phyloP scores from a whole-genome alignment of 2,888 invertebrate species.

The Lasioglossum oenotherae region DNA sequence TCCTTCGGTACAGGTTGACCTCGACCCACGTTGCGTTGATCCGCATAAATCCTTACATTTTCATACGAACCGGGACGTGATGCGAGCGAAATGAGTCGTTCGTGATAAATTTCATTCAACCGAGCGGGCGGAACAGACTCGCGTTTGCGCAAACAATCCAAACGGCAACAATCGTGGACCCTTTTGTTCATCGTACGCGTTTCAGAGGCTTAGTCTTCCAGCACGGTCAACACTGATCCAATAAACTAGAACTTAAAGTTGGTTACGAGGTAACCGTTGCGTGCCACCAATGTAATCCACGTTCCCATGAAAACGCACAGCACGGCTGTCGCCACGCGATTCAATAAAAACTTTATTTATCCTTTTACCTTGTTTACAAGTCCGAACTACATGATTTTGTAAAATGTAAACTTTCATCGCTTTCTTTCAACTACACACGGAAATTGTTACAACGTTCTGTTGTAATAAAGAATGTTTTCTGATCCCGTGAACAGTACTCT shows the following conservation, averaged over 20 bases:
- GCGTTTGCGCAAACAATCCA: neutral
- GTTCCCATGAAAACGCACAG: constrained; percentile 11
- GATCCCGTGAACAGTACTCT: neutral
- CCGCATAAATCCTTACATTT: constrained; percentile 16
- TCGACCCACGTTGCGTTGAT: constrained; percentile 10
- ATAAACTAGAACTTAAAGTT: constrained; percentile 67
- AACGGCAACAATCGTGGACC: constrained; percentile 17
- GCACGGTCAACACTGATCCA: constrained; percentile 51
- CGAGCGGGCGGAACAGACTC: neutral
- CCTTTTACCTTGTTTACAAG: neutral
- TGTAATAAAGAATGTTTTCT: neutral
- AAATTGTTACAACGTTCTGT: neutral
- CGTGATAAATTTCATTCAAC: constrained; percentile 20
- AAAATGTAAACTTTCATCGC: neutral
- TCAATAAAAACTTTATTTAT: neutral
- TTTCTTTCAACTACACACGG: neutral
- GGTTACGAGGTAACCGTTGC: constrained; percentile 39
- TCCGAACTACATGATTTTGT: neutral
- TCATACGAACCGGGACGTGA: neutral
- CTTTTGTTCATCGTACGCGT: constrained; percentile 29
- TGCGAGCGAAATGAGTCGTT: constrained; percentile 11
- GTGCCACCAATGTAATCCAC: neutral
- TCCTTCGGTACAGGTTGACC: neutral
- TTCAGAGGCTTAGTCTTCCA: constrained; percentile 47
- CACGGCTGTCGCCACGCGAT: neutral